Conservation (phyloP, 1,140 invertebrate species). For the Kradibia gibbosae region DNA sequence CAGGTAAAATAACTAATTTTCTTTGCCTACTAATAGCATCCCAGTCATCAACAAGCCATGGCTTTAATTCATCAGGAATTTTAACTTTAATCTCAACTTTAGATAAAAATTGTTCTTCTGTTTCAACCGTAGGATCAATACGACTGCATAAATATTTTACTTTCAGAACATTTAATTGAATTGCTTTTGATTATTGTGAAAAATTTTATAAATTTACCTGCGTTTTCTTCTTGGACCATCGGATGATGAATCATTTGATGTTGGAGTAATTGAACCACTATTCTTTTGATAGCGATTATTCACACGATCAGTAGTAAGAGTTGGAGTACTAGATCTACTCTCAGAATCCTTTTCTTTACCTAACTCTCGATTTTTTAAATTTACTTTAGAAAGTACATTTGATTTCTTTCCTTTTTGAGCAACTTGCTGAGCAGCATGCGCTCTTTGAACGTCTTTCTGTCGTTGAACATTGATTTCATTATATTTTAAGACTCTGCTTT, state of each 20-base stretch:
- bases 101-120: slow-evolving; percentile 84
- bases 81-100: slow-evolving; percentile 92
- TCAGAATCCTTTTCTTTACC: slow-evolving; percentile 71
- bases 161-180: not conserved
- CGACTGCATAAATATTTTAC: slow-evolving; percentile 67
- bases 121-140: slow-evolving; percentile 79
- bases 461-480: slow-evolving; percentile 93
- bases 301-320: slow-evolving; percentile 62
- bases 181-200: not conserved
- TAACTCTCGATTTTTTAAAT: slow-evolving; percentile 63
- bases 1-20: slow-evolving; percentile 88
- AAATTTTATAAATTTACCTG: slow-evolving; percentile 57
- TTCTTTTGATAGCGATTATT: slow-evolving; percentile 62
- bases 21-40: slow-evolving; percentile 91
- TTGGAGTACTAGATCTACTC: slow-evolving; percentile 79
- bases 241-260: slow-evolving; percentile 68
- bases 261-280: slow-evolving; percentile 62
- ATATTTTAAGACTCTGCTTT: slow-evolving; percentile 92
- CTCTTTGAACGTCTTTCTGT: slow-evolving; percentile 90
- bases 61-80: slow-evolving; percentile 94
- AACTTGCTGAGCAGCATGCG: slow-evolving; percentile 77
- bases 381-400: slow-evolving; percentile 62
- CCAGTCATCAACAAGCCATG: slow-evolving; percentile 96
- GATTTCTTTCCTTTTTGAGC: slow-evolving; percentile 67
- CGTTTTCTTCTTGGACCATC: slow-evolving; percentile 69